These are phyloP conservation scores for Montipora capricornis DNA, from an alignment of 64 coral and sea anemone species.

Conservation along the genomic window DNA sequence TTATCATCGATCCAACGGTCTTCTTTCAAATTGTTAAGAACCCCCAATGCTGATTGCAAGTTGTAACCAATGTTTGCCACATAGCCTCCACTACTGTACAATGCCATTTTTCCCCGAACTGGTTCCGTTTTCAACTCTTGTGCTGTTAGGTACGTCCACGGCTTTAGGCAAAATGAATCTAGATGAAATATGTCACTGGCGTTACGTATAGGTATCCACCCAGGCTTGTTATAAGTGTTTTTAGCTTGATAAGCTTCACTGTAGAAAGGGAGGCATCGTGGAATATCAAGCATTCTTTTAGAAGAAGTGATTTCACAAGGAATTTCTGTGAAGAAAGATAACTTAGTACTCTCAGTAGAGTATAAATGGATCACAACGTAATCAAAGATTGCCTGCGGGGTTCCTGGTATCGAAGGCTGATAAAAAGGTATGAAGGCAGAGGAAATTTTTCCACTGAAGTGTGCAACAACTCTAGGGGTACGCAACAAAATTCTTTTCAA, in stretches of 20 bases:
- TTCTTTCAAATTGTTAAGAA: conserved; percentile 4
- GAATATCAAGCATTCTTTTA: neutral
- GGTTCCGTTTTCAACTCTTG: conserved; percentile 29
- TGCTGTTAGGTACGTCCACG: conserved; percentile 68
- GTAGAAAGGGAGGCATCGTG: conserved; percentile 51
- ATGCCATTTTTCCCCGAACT: conserved; percentile 31
- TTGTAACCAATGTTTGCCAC: conserved; percentile 86
- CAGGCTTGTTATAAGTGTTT: conserved; percentile 39
- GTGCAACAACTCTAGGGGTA: too few species aligned
- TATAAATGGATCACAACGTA: too few species aligned
- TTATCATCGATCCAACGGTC: conserved; percentile 69
- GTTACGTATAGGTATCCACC: conserved; percentile 29
- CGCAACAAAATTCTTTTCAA: too few species aligned
- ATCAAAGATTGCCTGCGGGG: too few species aligned
- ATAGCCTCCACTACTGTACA: conserved; percentile 72
- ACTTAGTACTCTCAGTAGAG: too few species aligned
- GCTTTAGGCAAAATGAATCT: conserved; percentile 40
- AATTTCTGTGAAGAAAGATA: neutral
- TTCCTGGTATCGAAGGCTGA: too few species aligned
- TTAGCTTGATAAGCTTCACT: neutral
- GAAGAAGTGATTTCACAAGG: neutral
- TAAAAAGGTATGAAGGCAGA: too few species aligned
- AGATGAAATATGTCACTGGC: neutral
- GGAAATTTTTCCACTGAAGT: too few species aligned
- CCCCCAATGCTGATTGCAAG: conserved; percentile 6